phyloP scores from a whole-genome alignment of 2,113 vertebrate species.

The Lanius ludovicianus region DNA sequence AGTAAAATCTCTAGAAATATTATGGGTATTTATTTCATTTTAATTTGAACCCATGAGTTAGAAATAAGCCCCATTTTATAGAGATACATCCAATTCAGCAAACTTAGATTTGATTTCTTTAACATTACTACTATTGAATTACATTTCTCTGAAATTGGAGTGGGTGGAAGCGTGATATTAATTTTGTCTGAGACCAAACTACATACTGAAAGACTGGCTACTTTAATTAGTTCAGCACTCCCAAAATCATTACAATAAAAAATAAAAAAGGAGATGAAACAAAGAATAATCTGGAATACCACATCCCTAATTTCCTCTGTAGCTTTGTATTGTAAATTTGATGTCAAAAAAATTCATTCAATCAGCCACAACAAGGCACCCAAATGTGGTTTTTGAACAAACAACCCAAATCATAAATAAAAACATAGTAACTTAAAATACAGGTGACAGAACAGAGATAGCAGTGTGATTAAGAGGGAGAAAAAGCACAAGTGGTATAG shows the following conservation, averaged over 20 bases:
- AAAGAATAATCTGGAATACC: background rate
- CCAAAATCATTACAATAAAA: background rate
- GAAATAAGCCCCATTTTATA: background rate
- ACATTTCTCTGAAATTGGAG: background rate
- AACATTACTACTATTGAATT: background rate
- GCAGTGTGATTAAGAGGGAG: background rate
- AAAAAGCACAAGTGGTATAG: background rate
- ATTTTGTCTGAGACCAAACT: background rate
- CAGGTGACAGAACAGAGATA: background rate
- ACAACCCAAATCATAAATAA: background rate
- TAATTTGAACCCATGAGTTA: background rate
- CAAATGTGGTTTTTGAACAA: background rate
- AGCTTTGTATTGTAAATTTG: background rate
- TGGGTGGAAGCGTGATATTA: background rate
- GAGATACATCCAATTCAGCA: background rate
- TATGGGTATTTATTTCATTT: conserved; percentile 28
- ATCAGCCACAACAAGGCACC: background rate
- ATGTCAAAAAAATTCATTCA: background rate
- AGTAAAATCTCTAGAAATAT: background rate
- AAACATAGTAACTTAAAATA: background rate
- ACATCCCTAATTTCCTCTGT: background rate
- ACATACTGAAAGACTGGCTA: background rate
- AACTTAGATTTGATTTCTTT: background rate
- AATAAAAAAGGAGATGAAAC: background rate
- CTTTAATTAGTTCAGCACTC: conserved; percentile 4